Evolutionary conservation across 1,140 invertebrate genomes (phyloP).

Genomic region (Trichogramma pretiosum): DNA sequence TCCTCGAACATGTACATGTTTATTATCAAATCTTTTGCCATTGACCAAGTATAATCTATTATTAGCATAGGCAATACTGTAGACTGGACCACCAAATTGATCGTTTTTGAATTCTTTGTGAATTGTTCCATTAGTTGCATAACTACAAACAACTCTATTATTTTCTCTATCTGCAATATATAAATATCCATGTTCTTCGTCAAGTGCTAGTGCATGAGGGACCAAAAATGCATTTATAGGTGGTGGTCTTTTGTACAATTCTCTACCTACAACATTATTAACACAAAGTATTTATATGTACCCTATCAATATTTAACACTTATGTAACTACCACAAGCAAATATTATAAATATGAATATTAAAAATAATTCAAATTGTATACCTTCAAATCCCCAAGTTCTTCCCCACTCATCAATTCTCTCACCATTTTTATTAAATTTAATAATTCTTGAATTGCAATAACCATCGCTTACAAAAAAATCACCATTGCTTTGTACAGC

Average conservation of each 20-base stretch:
- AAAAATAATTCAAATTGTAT: slow-evolving; percentile 9
- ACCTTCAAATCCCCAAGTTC: slow-evolving; percentile 32
- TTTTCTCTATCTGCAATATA: slow-evolving; percentile 90
- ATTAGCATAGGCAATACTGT: slow-evolving; percentile 59
- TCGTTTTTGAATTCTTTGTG: slow-evolving; percentile 50
- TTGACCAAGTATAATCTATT: slow-evolving; percentile 42
- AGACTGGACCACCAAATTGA: slow-evolving; percentile 56
- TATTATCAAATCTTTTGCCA: slow-evolving; percentile 24
- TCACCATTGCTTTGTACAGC: slow-evolving; percentile 73
- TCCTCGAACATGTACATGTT: slow-evolving; percentile 47
- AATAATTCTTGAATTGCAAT: slow-evolving; percentile 85
- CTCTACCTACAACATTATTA: slow-evolving; percentile 5
- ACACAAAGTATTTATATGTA: not conserved
- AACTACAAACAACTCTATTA: slow-evolving; percentile 75
- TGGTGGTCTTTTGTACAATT: slow-evolving; percentile 21
- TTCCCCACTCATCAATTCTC: slow-evolving; percentile 57
- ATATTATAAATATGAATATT: not conserved
- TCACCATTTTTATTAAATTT: slow-evolving; percentile 71
- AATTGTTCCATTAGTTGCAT: slow-evolving; percentile 55
- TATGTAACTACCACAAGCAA: not conserved
- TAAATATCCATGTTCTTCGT: slow-evolving; percentile 62
- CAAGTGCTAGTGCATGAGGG: slow-evolving; percentile 76
- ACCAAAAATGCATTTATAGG: slow-evolving; percentile 57
- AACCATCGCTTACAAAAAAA: slow-evolving; percentile 91
- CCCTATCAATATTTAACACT: slow-evolving; percentile 1